Evolutionary conservation across 2,113 vertebrate genomes (phyloP).

Genomic region (Apaloderma vittatum): DNA sequence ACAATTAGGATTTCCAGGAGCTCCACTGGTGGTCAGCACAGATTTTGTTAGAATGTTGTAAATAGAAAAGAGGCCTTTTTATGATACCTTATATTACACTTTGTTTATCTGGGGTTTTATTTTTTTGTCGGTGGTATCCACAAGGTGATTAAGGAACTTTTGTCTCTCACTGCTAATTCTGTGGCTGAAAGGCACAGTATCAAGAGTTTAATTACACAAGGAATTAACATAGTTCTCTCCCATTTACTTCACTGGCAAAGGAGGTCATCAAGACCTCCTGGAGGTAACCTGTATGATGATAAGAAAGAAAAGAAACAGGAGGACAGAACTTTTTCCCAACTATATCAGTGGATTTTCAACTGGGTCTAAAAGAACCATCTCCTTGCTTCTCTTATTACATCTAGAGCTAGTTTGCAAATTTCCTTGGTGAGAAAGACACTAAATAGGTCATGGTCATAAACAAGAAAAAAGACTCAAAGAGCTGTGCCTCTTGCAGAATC

Average conservation of each 20-base stretch:
- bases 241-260: neutral
- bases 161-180: neutral
- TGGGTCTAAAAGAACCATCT: neutral
- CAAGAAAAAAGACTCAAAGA: neutral
- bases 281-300: neutral
- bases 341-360: neutral
- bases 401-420: neutral
- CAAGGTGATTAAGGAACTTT: neutral
- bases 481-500: neutral
- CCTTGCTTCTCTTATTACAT: neutral
- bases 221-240: neutral
- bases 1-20: neutral
- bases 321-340: neutral
- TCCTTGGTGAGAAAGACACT: neutral
- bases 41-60: neutral
- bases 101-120: neutral
- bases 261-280: neutral
- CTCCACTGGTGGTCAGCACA: neutral
- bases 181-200: neutral
- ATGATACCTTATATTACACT: neutral
- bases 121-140: neutral
- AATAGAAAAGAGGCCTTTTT: neutral
- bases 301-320: neutral
- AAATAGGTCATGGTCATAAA: rapidly evolving
- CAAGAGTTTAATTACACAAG: neutral